Evolutionary conservation across 1,140 invertebrate genomes (phyloP).

Genomic region (Tetragnatha versicolor): DNA sequence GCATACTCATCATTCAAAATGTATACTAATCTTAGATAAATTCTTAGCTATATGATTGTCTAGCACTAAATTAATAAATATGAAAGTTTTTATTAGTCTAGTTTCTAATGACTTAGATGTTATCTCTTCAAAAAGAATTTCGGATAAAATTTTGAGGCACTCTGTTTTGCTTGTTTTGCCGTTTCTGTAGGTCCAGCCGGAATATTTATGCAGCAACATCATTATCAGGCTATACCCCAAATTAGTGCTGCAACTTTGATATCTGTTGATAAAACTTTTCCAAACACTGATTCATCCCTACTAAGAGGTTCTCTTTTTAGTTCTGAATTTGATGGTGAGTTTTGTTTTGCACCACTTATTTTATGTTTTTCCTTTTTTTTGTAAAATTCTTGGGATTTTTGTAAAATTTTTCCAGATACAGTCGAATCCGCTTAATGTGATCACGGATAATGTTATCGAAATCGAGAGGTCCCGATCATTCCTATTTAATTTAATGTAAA

Average conservation of each 20-base stretch:
- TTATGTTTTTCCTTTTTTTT: neutral
- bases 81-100: no score
- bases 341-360: neutral
- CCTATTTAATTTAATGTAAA: no score
- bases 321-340: conserved; percentile 51
- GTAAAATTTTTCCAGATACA: neutral
- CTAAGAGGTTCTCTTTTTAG: conserved; percentile 38
- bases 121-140: no score
- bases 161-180: conserved; percentile 23
- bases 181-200: conserved; percentile 76
- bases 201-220: conserved; percentile 89
- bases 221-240: conserved; percentile 75
- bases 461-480: no score
- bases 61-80: no score
- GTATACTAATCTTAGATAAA: no score
- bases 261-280: conserved; percentile 28
- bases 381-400: neutral
- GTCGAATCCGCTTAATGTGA: no score
- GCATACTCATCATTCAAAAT: no score
- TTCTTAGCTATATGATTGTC: no score
- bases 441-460: no score
- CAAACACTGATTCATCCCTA: conserved; percentile 10
- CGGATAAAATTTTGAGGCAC: no score
- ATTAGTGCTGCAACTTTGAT: conserved; percentile 56
- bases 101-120: no score